Evolutionary conservation across 2,113 vertebrate genomes (phyloP).

Genomic region (Tragelaphus buxtoni): DNA sequence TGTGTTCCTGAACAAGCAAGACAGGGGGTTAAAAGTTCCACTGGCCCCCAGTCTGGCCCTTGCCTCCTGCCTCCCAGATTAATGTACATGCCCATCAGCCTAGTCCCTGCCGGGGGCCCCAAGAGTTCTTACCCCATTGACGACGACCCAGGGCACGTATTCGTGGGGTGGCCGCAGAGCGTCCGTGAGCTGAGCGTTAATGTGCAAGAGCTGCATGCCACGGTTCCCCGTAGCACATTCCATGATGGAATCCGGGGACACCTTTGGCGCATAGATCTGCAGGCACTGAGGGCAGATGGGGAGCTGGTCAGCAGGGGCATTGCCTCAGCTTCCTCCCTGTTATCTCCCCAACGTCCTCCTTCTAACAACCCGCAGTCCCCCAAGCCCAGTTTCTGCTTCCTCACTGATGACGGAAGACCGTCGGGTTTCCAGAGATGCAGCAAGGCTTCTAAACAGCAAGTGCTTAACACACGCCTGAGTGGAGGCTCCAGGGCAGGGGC

Average conservation of each 20-base stretch:
- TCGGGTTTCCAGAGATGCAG: neutral
- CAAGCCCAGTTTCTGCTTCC: neutral
- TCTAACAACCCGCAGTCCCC: neutral
- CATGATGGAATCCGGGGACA: constrained; percentile 69
- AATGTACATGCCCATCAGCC: too few species aligned
- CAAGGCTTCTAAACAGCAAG: neutral
- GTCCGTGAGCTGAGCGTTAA: constrained; percentile 84
- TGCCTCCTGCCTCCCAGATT: neutral
- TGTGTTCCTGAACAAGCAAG: constrained; percentile 32
- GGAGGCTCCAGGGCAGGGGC: neutral
- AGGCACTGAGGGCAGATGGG: constrained; percentile 81
- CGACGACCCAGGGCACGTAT: constrained; percentile 93
- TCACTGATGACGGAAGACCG: neutral
- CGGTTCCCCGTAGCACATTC: constrained; percentile 83
- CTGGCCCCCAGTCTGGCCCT: neutral
- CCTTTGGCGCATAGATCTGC: constrained; percentile 63
- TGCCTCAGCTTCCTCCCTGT: neutral
- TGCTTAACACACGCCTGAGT: neutral
- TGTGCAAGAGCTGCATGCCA: constrained; percentile 89
- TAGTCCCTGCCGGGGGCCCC: fast-evolving
- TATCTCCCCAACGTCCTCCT: neutral
- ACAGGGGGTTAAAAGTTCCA: neutral
- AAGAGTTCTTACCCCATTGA: constrained; percentile 86
- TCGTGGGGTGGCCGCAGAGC: constrained; percentile 84
- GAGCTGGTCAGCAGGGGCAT: neutral